Base-by-base conservation (phyloP, 2,797 vertebrate genomes). In the Danio tinwini region DNA sequence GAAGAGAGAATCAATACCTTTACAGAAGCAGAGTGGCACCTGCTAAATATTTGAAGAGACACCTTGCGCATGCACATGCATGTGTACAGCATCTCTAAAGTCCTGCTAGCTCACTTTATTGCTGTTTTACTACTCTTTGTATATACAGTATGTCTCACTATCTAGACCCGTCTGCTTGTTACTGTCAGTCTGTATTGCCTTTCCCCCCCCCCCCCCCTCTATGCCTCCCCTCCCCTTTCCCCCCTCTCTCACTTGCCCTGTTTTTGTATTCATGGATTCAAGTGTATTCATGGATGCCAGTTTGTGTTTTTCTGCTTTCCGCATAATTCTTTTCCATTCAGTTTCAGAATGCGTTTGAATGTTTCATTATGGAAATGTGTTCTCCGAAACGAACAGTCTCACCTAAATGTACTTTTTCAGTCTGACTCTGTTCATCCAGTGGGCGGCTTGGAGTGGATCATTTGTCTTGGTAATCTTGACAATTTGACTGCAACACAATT, bases 1-100 rank as follows among this genome's bases (percentile, higher is more conserved):
- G 58, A 64, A 68, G 75, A 76, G 47, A 56, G 80, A 82, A 85
- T 83, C 84, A 77, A 80, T 85, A 80, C 4, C 14, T 65, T 80
- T 85, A 80, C 76, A 82, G 79, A 59, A 74, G 68, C 69, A 69
- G 69, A 56, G 71, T 80, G 73, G 69, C 82, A 82, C 72, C 56
- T 80, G 74, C 58, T 85, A 82, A 85, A 85, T 85, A 83, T 80
- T 85, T 85, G 52, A 85, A 74, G 76, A 71, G 56, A n/a, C 56
- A 49, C 6, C 45, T 39, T 37, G 10, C 58, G 17, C 67, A 59
- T 58, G 9, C 21, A 9, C 74, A 63, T 49, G 19, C 61, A 67
- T 64, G 69, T 64, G 69, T 67, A 61, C 61, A 72, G 74, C 72
- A 47, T 19, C 71, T 56, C 71, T 74, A 64, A 68, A 80, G 44